Conservation (phyloP, 2,888 invertebrate genomes). For the Eubasilissa splendida region DNA sequence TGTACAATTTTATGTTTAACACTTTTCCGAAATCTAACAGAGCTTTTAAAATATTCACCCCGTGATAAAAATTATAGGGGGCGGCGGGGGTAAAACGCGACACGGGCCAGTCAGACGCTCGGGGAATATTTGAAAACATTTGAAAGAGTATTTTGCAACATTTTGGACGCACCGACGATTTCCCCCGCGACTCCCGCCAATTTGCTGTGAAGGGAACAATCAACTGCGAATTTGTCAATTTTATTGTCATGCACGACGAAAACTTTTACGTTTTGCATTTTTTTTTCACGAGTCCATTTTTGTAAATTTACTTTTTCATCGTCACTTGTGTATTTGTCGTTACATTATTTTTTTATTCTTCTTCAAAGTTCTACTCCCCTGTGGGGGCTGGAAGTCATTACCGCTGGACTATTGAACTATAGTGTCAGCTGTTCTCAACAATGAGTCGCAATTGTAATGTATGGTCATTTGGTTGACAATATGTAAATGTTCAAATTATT, state of each 20-base stretch:
- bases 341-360: background rate
- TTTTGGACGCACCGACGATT: conserved; percentile 55
- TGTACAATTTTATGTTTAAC: too few species aligned
- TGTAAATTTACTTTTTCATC: background rate
- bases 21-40: background rate
- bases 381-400: too few species aligned
- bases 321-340: background rate
- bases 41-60: conserved; percentile 21
- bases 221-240: conserved; percentile 56
- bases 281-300: conserved; percentile 29
- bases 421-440: too few species aligned
- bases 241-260: conserved; percentile 48
- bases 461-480: too few species aligned
- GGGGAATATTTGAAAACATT: conserved; percentile 46
- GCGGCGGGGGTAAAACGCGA: conserved; percentile 15
- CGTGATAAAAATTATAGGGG: conserved; percentile 26
- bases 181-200: conserved; percentile 54
- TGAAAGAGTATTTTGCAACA: conserved; percentile 37
- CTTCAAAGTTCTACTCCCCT: too few species aligned
- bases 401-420: too few species aligned
- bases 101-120: conserved; percentile 26
- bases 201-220: conserved; percentile 58
- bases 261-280: conserved; percentile 42
- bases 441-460: too few species aligned
- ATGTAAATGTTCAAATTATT: too few species aligned